A percentile compares a stretch with the other conserved stretches of the same genome.
Conservation (phyloP, 2,797 vertebrate species). For the Eulemur mongoz region DNA sequence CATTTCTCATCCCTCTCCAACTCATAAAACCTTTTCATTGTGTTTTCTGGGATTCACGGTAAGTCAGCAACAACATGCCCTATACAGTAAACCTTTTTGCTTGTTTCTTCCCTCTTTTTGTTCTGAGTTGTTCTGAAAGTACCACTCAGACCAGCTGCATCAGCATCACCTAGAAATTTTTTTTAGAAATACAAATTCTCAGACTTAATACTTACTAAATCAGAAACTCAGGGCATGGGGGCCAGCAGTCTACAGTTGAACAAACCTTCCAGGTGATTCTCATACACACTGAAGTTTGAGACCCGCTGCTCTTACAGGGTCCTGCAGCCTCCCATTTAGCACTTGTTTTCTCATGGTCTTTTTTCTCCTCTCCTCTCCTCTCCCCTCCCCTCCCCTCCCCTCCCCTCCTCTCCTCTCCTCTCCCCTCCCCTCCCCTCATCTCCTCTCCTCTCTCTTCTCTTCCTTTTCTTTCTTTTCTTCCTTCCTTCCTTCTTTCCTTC, state of each 20-base stretch:
- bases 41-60: background rate
- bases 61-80: background rate
- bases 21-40: background rate
- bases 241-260: background rate
- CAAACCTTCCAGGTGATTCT: background rate
- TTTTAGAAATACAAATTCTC: constrained; percentile 10
- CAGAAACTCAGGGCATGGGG: background rate
- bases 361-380: no score
- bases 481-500: no score
- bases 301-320: background rate
- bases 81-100: background rate
- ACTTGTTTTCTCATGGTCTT: background rate
- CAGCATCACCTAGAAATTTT: background rate
- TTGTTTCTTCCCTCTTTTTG: background rate
- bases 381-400: no score
- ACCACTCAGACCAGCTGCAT: background rate
- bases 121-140: background rate
- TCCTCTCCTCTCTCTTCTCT: no score
- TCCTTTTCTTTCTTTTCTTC: no score
- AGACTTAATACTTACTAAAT: background rate
- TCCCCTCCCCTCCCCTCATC: no score
- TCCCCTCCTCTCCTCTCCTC: no score
- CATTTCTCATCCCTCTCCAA: background rate
- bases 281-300: background rate
- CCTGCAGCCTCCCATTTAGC: background rate